These are phyloP conservation scores for Tenodera sinensis DNA, from an alignment of 2,888 invertebrate species.

Conservation along the genomic window DNA sequence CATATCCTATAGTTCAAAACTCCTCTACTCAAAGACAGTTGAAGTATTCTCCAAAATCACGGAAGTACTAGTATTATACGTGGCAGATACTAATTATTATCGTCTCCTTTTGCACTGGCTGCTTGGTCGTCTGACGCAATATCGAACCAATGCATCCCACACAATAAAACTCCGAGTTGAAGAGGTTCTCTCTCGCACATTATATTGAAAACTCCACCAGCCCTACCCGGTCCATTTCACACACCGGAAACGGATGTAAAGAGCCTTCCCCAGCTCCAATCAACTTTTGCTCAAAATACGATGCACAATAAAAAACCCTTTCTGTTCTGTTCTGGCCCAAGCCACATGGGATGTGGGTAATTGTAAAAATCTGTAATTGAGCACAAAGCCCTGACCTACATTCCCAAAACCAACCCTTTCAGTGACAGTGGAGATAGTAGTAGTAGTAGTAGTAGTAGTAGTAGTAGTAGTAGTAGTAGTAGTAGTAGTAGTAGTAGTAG, in stretches of 20 bases:
- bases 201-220: neutral
- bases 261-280: neutral
- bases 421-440: too few relatives aligned
- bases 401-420: too few relatives aligned
- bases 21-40: too few relatives aligned
- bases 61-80: too few relatives aligned
- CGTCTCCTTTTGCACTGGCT: too few relatives aligned
- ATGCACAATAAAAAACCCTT: neutral
- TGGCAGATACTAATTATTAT: too few relatives aligned
- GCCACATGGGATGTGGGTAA: neutral
- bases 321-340: neutral
- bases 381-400: too few relatives aligned
- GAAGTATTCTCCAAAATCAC: too few relatives aligned
- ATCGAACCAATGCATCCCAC: neutral
- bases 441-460: too few relatives aligned
- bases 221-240: neutral
- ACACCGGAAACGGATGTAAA: neutral
- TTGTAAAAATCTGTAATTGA: too few relatives aligned
- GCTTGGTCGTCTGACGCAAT: neutral
- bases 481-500: neutral
- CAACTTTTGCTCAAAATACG: neutral
- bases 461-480: too few relatives aligned
- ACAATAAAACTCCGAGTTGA: neutral
- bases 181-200: neutral
- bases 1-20: too few relatives aligned